These are phyloP conservation scores for Melipona quadrifasciata DNA, from an alignment of 1,140 invertebrate genomes.

Conservation along the genomic window DNA sequence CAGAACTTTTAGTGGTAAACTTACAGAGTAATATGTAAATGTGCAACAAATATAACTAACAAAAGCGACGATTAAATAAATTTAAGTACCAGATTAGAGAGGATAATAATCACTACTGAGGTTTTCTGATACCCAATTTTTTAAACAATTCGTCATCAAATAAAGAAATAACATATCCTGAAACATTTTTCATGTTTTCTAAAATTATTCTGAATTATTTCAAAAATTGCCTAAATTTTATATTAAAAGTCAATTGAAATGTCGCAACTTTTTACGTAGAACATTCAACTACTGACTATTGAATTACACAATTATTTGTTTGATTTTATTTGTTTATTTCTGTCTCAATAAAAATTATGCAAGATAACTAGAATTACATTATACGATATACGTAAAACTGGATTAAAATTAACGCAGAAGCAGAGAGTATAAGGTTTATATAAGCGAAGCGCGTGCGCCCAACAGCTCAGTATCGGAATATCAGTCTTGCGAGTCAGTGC, in stretches of 20 bases:
- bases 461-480: constrained; percentile 15
- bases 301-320: not conserved
- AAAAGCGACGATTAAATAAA: too few species aligned
- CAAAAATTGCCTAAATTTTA: not conserved
- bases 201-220: not conserved
- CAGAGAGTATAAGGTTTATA: constrained; percentile 1
- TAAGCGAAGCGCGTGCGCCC: constrained; percentile 44
- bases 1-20: too few species aligned
- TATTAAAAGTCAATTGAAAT: too few species aligned
- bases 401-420: not conserved
- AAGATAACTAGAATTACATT: not conserved
- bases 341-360: not conserved
- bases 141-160: not conserved
- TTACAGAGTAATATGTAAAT: too few species aligned
- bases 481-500: not conserved
- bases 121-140: fast-evolving
- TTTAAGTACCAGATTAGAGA: too few species aligned
- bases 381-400: not conserved
- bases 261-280: not conserved
- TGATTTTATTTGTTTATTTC: not conserved
- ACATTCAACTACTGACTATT: not conserved
- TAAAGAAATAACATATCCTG: not conserved
- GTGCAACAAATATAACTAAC: too few species aligned
- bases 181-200: not conserved
- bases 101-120: constrained; percentile 55